Conservation (phyloP, 2,888 invertebrate species). For the Eristalinus sepulchralis region DNA sequence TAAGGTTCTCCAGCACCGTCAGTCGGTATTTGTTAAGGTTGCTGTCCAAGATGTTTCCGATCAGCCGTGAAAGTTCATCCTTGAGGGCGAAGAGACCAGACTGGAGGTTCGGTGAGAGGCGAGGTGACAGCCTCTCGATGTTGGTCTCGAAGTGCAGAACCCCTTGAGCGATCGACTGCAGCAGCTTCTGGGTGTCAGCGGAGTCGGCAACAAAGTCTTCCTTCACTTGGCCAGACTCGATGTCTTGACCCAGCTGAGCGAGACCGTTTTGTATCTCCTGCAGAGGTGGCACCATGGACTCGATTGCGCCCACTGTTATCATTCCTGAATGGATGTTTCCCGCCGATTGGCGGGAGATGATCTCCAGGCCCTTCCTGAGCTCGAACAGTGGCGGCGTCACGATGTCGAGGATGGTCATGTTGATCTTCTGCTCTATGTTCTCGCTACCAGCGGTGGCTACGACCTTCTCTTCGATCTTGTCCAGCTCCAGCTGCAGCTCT, state of each 20-base stretch:
- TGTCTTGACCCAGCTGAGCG: constrained; percentile 81
- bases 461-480: constrained; percentile 76
- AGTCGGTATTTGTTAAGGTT: constrained; percentile 79
- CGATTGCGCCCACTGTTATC: constrained; percentile 81
- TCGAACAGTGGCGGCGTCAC: constrained; percentile 85
- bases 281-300: constrained; percentile 82
- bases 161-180: constrained; percentile 80
- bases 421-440: constrained; percentile 80
- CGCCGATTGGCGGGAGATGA: constrained; percentile 78
- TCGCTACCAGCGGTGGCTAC: constrained; percentile 75
- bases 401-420: constrained; percentile 85
- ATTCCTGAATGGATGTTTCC: constrained; percentile 77
- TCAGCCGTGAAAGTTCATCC: constrained; percentile 82
- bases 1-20: constrained; percentile 81
- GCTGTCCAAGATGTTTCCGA: constrained; percentile 83
- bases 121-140: constrained; percentile 76
- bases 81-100: constrained; percentile 80
- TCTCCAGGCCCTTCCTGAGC: constrained; percentile 84
- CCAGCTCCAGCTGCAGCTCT: constrained; percentile 76
- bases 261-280: constrained; percentile 84
- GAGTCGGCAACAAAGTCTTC: constrained; percentile 77
- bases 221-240: constrained; percentile 79
- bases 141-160: constrained; percentile 80
- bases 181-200: constrained; percentile 79
- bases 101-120: constrained; percentile 75